A percentile compares a stretch with the other conserved stretches of the same genome.
phyloP scores from a whole-genome alignment of 2,888 invertebrate genomes.

The Muscina levida region DNA sequence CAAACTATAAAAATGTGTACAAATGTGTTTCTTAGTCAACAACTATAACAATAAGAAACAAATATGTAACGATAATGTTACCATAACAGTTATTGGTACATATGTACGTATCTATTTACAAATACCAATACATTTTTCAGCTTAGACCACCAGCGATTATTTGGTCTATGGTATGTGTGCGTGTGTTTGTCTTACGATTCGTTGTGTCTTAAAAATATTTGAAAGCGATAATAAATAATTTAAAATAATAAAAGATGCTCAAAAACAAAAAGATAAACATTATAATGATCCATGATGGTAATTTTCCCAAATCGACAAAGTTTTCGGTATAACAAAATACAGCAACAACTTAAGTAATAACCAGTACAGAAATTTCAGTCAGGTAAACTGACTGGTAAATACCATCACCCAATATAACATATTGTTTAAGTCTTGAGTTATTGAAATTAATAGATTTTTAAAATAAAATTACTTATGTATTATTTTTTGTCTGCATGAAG shows the following conservation, averaged over 20 bases:
- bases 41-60: not conserved
- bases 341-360: no score
- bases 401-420: no score
- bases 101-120: not conserved
- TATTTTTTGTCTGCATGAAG: no score
- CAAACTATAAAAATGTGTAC: not conserved
- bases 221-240: constrained; percentile 18
- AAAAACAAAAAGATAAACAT: constrained; percentile 1
- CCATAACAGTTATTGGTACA: not conserved
- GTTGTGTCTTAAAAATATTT: not conserved
- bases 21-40: constrained; percentile 10
- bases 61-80: constrained; percentile 13
- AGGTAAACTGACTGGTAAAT: no score
- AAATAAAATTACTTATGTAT: no score
- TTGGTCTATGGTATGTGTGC: not conserved
- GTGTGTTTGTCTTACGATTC: constrained; percentile 3
- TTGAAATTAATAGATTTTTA: no score
- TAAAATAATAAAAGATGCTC: constrained; percentile 19
- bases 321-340: not conserved
- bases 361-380: no score
- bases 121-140: not conserved
- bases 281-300: constrained; percentile 3
- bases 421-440: no score
- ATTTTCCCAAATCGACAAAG: constrained; percentile 5
- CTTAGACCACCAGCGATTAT: not conserved